phyloP scores from a whole-genome alignment of 2,888 invertebrate genomes.

The Andrena bucephala region DNA sequence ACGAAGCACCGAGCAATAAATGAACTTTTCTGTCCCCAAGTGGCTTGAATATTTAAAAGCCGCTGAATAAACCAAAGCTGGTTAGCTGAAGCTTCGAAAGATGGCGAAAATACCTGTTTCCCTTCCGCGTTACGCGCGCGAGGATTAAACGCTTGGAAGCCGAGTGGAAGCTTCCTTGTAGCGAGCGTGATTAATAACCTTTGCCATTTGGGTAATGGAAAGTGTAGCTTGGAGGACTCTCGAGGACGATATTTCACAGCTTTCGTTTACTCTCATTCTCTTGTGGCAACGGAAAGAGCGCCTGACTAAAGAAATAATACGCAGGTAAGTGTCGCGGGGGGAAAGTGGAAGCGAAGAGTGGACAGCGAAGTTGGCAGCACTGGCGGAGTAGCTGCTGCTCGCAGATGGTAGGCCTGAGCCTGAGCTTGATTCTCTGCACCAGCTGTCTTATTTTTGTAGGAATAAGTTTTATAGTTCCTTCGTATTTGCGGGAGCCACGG shows the following conservation, averaged over 20 bases:
- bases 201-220: constrained; percentile 1
- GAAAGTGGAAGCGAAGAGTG: neutral
- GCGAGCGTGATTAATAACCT: neutral
- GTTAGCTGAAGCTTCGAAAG: neutral
- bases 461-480: no score
- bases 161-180: neutral
- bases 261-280: neutral
- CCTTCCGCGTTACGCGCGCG: no score
- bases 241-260: constrained; percentile 9
- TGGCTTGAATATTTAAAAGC: neutral
- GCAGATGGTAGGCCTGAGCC: neutral
- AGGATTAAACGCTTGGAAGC: no score
- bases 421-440: neutral
- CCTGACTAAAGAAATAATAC: neutral
- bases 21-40: constrained; percentile 14
- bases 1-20: constrained; percentile 1
- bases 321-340: neutral
- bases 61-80: no score
- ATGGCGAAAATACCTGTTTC: neutral
- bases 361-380: neutral
- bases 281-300: neutral
- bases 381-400: neutral
- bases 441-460: neutral
- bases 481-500: no score
- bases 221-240: neutral